Evolutionary conservation across 2,888 invertebrate species (phyloP), one percentile per base, ranked within the genome.

Genomic region (Amiota minor): DNA sequence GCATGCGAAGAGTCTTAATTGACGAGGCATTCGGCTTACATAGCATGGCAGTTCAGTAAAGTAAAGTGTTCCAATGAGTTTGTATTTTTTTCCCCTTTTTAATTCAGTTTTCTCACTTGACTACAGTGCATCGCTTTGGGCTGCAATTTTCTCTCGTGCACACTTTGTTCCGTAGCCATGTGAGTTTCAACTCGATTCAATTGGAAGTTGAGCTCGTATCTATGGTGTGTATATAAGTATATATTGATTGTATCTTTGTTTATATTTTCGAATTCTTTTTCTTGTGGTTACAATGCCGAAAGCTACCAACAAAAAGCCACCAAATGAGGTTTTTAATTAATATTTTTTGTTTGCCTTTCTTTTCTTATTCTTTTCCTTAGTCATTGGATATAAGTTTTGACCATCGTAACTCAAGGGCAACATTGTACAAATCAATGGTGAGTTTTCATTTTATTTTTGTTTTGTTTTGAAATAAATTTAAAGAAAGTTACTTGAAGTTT

Each of bases 261-360:
- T 55, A 73, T 67, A 12, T 55, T 73, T 50, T 65, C 71, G 61
- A 50, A 61, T 67, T 35, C 35, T 35, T 35, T 35, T 35, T 35
- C 35, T 35, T 72, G 68, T 49, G 61, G 69, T n/a, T 47, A 47
- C 70, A 49, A 16, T 46, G 67, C 70, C 55, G 55, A 55, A 72
- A 70, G 76, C 76, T 35, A 35, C 35, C 2, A 35, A 35, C 74
- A 67, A 76, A 75, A 75, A 73, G 70, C 70, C 73, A 78, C 74
- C 76, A 76, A 75, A 76, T 78, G 76, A 76, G 75, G 75, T 75
- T 78, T 78, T 78, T 76, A 78, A 78, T 78, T 76, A 78, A 78
- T 73, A 70, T 72, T 68, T 23, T 68, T 53, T 10, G 46, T 23
- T 23, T 23, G 3, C 23, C 3, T 23, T 72, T 20, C 11, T 46